Conservation (phyloP, 1,140 invertebrate genomes). For the Drosophila orena region DNA sequence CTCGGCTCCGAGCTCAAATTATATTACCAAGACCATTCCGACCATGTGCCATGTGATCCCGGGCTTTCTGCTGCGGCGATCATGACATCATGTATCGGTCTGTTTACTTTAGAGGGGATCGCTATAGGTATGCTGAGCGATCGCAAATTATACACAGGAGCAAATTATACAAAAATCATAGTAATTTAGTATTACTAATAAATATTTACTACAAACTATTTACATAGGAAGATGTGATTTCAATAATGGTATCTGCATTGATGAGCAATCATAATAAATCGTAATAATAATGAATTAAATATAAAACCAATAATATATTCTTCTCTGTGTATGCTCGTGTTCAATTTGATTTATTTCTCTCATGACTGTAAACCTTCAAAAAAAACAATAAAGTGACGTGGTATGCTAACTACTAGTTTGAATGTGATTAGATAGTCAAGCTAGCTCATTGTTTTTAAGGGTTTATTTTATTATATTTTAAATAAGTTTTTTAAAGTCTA, state of each 20-base stretch:
- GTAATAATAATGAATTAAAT: neutral
- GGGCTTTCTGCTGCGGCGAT: constrained; percentile 21
- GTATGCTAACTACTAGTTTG: constrained; percentile 8
- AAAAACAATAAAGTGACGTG: constrained; percentile 34
- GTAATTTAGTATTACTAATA: neutral
- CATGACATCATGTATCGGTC: constrained; percentile 68
- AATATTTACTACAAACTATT: too few species aligned
- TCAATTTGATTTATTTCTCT: constrained; percentile 17
- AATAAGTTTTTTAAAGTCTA: neutral
- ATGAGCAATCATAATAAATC: too few species aligned
- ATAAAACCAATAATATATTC: neutral
- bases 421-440: constrained; percentile 20
- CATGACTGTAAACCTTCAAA: constrained; percentile 34
- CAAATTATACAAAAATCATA: neutral
- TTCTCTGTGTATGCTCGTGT: constrained; percentile 4
- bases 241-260: too few species aligned
- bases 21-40: constrained; percentile 29
- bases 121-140: constrained; percentile 19
- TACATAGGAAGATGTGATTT: too few species aligned
- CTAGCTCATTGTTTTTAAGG: constrained; percentile 16
- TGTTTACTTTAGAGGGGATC: constrained; percentile 36
- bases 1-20: constrained; percentile 40
- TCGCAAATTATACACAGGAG: constrained; percentile 3
- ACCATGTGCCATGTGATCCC: constrained; percentile 54
- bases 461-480: constrained; percentile 8